Base-by-base conservation (phyloP, 2,888 invertebrate genomes). In the Syritta pipiens region DNA sequence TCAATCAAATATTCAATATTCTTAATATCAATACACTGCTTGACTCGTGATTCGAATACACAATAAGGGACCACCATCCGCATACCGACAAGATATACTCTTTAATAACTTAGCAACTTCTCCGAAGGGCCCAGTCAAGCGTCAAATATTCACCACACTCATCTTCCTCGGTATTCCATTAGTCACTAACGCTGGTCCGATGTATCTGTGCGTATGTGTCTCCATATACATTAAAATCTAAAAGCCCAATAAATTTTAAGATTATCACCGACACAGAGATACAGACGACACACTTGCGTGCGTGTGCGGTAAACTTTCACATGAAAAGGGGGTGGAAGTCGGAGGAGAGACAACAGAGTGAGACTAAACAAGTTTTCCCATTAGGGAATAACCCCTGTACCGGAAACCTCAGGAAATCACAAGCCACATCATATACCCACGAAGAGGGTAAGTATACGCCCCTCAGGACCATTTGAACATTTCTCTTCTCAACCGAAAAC, bases 361-460 rank as follows among this genome's bases (percentile, higher is more conserved):
- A 68, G 57, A 51, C 51, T 59, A 60, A 67, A 67, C 57, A 79
- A 79, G 67, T 79, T 79, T 79, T 68, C 72, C 72, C 79, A 79
- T 79, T 74, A 68, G 72, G 49, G 72, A 49, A 57, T 55, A 48
- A 71, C 57, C 55, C 35, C 49, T 65, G 49, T 63, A 35, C 57
- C 57, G 46, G 55, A 57, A 51, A 59, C 57, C 49, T 24, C 12
- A 40, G 24, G 26, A 40, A 48, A 57, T 49, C 68, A 49, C 46
- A 53, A 24, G 35, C n/a, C 20, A 62, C 24, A 30, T 35, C 22
- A 63, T 42, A 26, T 30, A 20, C 32, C 42, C 46, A 51, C 24
- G 24, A 44, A 51, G 19, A 32, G 68, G 55, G 37, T 68, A 62
- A 40, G 46, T 67, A 60, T 60, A 48, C 55, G 40, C 32, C 65